These are phyloP conservation scores for Cyanoderma ruficeps DNA, from an alignment of 2,113 vertebrate species.

Conservation along the genomic window DNA sequence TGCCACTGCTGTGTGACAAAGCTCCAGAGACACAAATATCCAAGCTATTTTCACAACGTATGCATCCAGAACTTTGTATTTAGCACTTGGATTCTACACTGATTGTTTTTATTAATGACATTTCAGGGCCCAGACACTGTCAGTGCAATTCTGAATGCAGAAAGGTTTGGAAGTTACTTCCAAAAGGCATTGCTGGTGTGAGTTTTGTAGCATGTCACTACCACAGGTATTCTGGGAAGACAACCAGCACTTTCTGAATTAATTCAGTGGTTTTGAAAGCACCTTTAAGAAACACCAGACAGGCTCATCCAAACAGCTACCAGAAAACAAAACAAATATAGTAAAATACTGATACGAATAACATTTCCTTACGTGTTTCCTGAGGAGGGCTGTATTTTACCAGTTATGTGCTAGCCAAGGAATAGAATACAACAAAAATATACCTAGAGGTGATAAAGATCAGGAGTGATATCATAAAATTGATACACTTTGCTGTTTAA, in stretches of 20 bases:
- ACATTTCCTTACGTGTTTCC: neutral
- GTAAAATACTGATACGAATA: neutral
- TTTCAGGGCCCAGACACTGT: neutral
- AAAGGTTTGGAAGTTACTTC: neutral
- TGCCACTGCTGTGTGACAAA: neutral
- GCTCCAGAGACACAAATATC: fast-evolving
- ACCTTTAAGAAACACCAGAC: neutral
- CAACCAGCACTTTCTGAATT: neutral
- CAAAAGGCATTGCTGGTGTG: neutral
- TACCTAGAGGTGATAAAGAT: neutral
- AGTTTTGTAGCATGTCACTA: neutral
- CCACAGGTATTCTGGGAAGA: neutral
- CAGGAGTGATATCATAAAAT: neutral
- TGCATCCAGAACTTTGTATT: neutral
- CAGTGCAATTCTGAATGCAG: neutral
- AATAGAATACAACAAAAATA: neutral
- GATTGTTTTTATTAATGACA: neutral
- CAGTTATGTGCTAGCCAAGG: neutral
- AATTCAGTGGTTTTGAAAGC: neutral
- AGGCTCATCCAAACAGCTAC: neutral
- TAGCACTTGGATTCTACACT: neutral
- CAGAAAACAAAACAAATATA: neutral
- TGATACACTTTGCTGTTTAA: neutral
- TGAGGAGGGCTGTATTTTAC: neutral
- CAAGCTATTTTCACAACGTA: neutral